Percentiles rank a stretch among this genome's conserved stretches.
Conservation (phyloP, 2,888 invertebrate genomes). For the Mimumesa dahlbomi region DNA sequence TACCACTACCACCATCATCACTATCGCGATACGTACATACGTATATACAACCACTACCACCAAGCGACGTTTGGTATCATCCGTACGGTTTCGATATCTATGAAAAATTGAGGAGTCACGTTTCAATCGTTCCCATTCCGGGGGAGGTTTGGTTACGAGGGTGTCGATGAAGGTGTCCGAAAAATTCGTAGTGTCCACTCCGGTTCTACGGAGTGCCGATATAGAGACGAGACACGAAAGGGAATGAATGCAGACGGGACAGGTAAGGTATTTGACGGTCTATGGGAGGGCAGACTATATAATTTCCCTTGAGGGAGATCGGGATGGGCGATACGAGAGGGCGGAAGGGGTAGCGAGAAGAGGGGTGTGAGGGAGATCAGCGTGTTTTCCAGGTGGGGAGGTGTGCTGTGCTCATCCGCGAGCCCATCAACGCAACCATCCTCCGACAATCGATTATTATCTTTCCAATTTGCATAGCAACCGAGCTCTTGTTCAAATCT, state of each 20-base stretch:
- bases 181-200: constrained; percentile 61
- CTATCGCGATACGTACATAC: too few species aligned
- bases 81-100: constrained; percentile 8
- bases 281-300: constrained; percentile 74
- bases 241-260: constrained; percentile 69
- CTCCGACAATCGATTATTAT: constrained; percentile 79
- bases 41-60: too few species aligned
- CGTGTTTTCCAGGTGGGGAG: constrained; percentile 70
- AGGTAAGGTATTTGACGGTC: constrained; percentile 76
- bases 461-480: constrained; percentile 80
- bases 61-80: too few species aligned
- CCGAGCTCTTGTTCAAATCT: constrained; percentile 75
- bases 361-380: constrained; percentile 57
- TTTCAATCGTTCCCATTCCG: constrained; percentile 41
- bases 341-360: constrained; percentile 58
- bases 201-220: constrained; percentile 49
- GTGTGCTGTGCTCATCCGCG: constrained; percentile 74
- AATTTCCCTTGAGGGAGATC: constrained; percentile 81
- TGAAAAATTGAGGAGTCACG: constrained; percentile 37
- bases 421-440: constrained; percentile 76
- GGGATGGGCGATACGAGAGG: constrained; percentile 70
- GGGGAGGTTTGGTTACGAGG: constrained; percentile 26
- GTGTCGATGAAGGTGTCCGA: constrained; percentile 55
- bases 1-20: too few species aligned
- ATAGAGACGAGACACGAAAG: constrained; percentile 58